Evolutionary conservation across 1,140 invertebrate genomes (phyloP).

Genomic region (Diploscapter pachys): DNA sequence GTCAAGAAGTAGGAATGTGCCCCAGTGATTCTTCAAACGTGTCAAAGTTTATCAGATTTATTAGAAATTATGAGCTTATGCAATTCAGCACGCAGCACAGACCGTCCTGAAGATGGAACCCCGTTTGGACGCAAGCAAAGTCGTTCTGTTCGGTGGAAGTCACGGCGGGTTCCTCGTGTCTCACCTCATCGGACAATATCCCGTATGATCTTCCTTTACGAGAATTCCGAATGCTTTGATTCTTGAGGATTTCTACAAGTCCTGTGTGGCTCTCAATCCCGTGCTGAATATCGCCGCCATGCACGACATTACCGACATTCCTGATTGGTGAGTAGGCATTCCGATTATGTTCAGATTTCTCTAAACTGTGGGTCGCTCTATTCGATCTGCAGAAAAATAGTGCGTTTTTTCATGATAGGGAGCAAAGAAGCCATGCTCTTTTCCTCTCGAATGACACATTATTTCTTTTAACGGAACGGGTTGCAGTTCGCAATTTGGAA

Average conservation of each 20-base stretch:
- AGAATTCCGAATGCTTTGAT: slow-evolving; percentile 10
- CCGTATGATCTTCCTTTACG: slow-evolving; percentile 21
- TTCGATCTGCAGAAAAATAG: background rate
- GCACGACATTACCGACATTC: slow-evolving; percentile 72
- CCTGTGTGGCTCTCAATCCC: slow-evolving; percentile 74
- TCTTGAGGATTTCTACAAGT: slow-evolving; percentile 68
- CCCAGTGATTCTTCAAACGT: background rate
- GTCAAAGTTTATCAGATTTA: too few species aligned
- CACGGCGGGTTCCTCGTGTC: slow-evolving; percentile 84
- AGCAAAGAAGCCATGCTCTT: too few species aligned
- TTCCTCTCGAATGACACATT: too few species aligned
- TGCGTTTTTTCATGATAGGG: too few species aligned
- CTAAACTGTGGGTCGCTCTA: too few species aligned
- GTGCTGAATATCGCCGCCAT: slow-evolving; percentile 70
- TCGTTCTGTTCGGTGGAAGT: slow-evolving; percentile 71
- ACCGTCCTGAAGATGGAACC: slow-evolving; percentile 36
- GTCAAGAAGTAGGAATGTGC: background rate
- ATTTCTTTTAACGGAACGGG: too few species aligned
- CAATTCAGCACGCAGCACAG: slow-evolving; percentile 44
- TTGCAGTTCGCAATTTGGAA: too few species aligned
- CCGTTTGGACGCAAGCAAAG: slow-evolving; percentile 50
- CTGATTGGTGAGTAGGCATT: slow-evolving; percentile 70
- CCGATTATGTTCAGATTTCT: too few species aligned
- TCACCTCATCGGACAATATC: slow-evolving; percentile 70
- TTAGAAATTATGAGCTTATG: slow-evolving; percentile 38